phyloP scores from a whole-genome alignment of 2,888 invertebrate species.

The Andrena hattorfiana region DNA sequence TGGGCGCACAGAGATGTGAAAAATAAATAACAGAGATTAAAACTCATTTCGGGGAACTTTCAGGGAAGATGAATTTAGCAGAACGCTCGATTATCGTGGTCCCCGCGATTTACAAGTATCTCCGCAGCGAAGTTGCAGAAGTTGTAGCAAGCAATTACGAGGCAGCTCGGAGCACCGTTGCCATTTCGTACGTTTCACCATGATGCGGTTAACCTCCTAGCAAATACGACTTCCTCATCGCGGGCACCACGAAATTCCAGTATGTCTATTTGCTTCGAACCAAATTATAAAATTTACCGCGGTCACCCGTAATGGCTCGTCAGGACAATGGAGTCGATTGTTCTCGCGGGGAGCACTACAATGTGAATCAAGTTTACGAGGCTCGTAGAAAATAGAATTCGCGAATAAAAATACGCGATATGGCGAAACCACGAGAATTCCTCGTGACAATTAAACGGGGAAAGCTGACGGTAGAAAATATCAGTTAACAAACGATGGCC shows the following conservation, averaged over 20 bases:
- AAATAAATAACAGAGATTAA: constrained; percentile 8
- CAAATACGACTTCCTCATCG: constrained; percentile 43
- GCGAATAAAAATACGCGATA: constrained; percentile 31
- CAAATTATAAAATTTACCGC: constrained; percentile 53
- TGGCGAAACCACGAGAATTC: neutral
- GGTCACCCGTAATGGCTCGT: constrained; percentile 30
- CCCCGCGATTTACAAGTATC: neutral
- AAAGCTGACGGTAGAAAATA: neutral
- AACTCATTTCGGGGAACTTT: neutral
- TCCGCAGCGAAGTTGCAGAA: constrained; percentile 5
- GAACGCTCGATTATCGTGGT: neutral
- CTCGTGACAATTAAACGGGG: neutral
- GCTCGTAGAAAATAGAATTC: constrained; percentile 10
- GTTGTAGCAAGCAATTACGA: constrained; percentile 22
- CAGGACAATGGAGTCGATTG: constrained; percentile 38
- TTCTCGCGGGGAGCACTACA: neutral
- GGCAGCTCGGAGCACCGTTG: neutral
- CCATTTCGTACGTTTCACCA: constrained; percentile 18
- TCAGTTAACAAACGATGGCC: neutral
- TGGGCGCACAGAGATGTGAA: neutral
- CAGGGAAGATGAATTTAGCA: too few relatives aligned
- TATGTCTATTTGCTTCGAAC: constrained; percentile 38
- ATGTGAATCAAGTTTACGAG: constrained; percentile 43
- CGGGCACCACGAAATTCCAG: constrained; percentile 25
- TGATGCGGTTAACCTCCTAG: constrained; percentile 34